Percentiles rank a stretch among this genome's conserved stretches.
Conservation (phyloP, 2,888 invertebrate genomes). For the Athrips mouffetella region DNA sequence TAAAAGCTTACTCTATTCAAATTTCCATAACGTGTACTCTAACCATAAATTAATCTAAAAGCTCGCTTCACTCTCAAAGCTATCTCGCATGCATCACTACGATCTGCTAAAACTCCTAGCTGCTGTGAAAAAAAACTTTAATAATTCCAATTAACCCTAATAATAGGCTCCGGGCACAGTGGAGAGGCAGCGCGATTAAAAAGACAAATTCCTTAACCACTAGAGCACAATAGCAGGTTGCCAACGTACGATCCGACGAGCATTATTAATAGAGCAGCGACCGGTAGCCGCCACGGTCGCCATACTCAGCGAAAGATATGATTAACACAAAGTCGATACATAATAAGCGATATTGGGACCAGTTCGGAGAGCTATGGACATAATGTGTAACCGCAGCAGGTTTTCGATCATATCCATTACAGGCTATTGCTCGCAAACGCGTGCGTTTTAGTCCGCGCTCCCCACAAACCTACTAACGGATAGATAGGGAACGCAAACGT, state of each 20-base stretch:
- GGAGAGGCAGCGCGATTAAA: conserved; percentile 69
- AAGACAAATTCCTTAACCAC: conserved; percentile 76
- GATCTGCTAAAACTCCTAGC: conserved; percentile 65
- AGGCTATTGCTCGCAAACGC: conserved; percentile 43
- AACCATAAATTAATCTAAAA: conserved; percentile 67
- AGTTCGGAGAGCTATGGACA: conserved; percentile 62
- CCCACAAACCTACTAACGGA: conserved; percentile 19
- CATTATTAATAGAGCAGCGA: conserved; percentile 73
- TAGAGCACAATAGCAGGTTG: conserved; percentile 73
- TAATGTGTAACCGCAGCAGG: conserved; percentile 62
- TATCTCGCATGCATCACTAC: conserved; percentile 59
- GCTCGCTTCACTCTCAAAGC: conserved; percentile 52
- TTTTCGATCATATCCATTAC: conserved; percentile 61
- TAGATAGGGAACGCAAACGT: conserved; percentile 16
- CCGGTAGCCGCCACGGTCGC: conserved; percentile 66
- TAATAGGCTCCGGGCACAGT: conserved; percentile 66
- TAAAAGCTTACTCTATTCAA: conserved; percentile 50
- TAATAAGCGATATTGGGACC: conserved; percentile 75
- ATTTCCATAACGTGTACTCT: conserved; percentile 58
- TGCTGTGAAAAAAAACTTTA: conserved; percentile 67
- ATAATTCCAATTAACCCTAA: conserved; percentile 78
- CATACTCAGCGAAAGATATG: conserved; percentile 72
- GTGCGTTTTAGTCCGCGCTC: conserved; percentile 36
- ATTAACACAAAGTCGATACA: conserved; percentile 75
- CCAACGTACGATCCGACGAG: conserved; percentile 58